Base-by-base conservation (phyloP, 2,888 invertebrate species). In the Cremastobaeus sp. region DNA sequence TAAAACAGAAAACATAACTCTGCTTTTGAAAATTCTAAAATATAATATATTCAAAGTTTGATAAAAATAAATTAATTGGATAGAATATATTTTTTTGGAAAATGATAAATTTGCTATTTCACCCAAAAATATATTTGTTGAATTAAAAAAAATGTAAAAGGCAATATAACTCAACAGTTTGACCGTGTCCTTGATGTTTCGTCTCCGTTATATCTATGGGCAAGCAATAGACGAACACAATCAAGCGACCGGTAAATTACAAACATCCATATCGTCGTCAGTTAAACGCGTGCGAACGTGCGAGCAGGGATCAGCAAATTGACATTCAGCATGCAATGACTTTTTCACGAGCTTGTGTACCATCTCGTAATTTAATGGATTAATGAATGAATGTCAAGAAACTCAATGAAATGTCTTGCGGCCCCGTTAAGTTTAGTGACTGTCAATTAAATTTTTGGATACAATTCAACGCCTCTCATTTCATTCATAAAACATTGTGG, bases 281-380 rank as follows among this genome's bases (percentile, higher is more conserved):
- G 66, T 66, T 66, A 66, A 48, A 66, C 57, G 50, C 41, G 66
- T 32, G 66, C 57, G 54, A 66, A 57, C 66, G 57, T 48, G 50
- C 57, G 57, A 28, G 32, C 47, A 39, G 55, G 48, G 55, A 18
- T 48, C 39, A 34, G 25, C 55, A 48, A 66, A 47, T 55, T 54
- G 47, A 30, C 47, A 21, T 21, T 47, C 41, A 32, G 25, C 47
- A 47, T 48, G 55, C 65, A 25, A 55, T 55, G 55, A 47, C 64
- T 45, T 62, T 39, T 50, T n/a, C 30, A 50, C 32, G 41, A 48
- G 34, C 39, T 50, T 52, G 50, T 21, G 32, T 50, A 41, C 41
- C 12, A 30, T 62, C 34, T 4, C 17, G 50, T 32, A 21, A 43
- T 43, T 55, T 32, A 35, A 45, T 45, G 34, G 25, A 45, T 34